Percentiles rank a stretch among this genome's conserved stretches.
phyloP scores from a whole-genome alignment of 2,888 invertebrate species.

The Luperina nickerlii region DNA sequence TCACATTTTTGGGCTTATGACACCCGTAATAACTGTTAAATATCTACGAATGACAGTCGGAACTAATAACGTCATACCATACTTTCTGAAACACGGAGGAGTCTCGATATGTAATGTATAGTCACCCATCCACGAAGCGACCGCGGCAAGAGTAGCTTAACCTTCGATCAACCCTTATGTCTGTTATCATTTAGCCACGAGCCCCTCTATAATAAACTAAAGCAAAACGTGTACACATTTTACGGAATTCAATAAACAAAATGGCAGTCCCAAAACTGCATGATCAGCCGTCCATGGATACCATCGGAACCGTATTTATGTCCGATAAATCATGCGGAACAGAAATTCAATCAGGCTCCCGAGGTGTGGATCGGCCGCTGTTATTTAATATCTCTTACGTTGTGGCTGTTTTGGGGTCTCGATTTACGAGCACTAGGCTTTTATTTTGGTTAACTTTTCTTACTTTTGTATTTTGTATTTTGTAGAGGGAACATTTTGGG shows the following conservation, averaged over 20 bases:
- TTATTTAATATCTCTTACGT: slow-evolving; percentile 64
- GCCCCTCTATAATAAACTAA: neutral
- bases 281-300: slow-evolving; percentile 68
- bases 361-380: slow-evolving; percentile 67
- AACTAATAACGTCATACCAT: neutral
- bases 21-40: neutral
- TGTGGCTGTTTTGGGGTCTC: slow-evolving; percentile 51
- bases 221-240: slow-evolving; percentile 36
- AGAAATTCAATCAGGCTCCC: slow-evolving; percentile 83
- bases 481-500: slow-evolving; percentile 2
- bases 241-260: slow-evolving; percentile 62
- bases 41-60: neutral
- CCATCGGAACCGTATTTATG: slow-evolving; percentile 77
- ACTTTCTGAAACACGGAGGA: no score
- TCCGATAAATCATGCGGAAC: slow-evolving; percentile 81
- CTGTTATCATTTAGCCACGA: neutral
- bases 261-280: slow-evolving; percentile 64
- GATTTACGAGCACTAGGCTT: slow-evolving; percentile 48
- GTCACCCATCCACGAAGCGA: neutral
- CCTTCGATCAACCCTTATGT: neutral
- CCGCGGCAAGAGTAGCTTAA: neutral
- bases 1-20: neutral
- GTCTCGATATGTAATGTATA: neutral
- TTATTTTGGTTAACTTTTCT: slow-evolving; percentile 41
- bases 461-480: slow-evolving; percentile 27